Evolutionary conservation across 2,113 vertebrate species (phyloP), one percentile per base, ranked within the genome.

Genomic region (Struthio camelus): DNA sequence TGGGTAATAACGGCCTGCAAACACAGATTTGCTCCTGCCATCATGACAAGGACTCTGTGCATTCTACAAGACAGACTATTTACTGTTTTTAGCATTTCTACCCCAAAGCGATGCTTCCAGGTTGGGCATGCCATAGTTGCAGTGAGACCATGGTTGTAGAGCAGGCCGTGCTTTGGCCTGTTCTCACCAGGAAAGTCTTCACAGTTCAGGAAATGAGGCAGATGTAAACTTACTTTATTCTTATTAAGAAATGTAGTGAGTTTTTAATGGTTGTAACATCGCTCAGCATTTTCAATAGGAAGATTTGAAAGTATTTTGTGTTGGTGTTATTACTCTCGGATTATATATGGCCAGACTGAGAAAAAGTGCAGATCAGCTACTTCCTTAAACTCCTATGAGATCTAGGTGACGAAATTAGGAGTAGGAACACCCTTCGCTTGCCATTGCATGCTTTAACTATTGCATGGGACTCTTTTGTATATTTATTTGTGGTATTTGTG

Each of bases 31-130:
- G 10, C 15, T 50, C 46, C 67, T 90, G 65, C 40, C 28, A 1
- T 56, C 0, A 0, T 48, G 70, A 42, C 1, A 11, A 75, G 20
- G 15, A 42, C 51, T n/a, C 11, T 27, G 23, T 42, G 13, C 67
- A 11, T 62, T 82, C 71, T 27, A 34, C 44, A 65, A 88, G 64
- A 30, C 14, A 66, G 40, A 9, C 14, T 46, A 24, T 50, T 81
- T 61, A 27, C 38, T 42, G 32, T 53, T 9, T 50, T 81, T 48
- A 23, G n/a, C 28, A 10, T 62, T 93, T 90, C 67, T 83, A 66
- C 23, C 30, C 23, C 40, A 83, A 19, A 65, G 2, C 18, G 51
- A 40, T 5, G 27, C 3, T 86, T 85, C 40, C 2, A 4, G 61
- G 32, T 12, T 40, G 1, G 2, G 17, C n/a, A 25, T 11, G 36